Evolutionary conservation across 1,140 invertebrate genomes (phyloP), one percentile per base, ranked within the genome.

Genomic region (Papilio polytes): DNA sequence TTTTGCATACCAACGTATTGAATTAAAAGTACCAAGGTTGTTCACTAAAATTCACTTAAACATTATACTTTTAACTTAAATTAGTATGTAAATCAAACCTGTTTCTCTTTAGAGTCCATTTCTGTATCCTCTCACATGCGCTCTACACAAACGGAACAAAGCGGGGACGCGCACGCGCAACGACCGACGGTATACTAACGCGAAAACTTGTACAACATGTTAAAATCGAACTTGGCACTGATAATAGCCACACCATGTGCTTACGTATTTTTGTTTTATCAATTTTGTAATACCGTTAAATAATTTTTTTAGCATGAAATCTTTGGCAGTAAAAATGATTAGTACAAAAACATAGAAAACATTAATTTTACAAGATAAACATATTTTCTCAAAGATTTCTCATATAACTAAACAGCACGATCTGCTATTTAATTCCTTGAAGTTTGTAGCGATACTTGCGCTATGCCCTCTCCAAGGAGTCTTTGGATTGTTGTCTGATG

Each of bases 41-140:
- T 3, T 26, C 0, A 10, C 0, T 26, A 22, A 70, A 31, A 7
- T 15, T 70, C 6, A 15, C 63, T 6, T 7, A 31, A 31, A 36
- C 63, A 13, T 18, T 9, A 31, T 70, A 70, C 26, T 31, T 70
- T 70, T 36, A 70, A 31, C 13, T 31, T 70, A 70, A 70, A 70
- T 13, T 31, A 15, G 13, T 70, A 70, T 31, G 6, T 70, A 70
- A 31, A 31, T 70, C 26, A 70, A 36, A 70, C 63, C 63, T 70
- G 63, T 31, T 70, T 70, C 31, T 70, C 63, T 70, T 70, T 70
- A 70, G 63, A 0, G 22, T 70, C 63, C 63, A 70, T 70, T 70
- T 70, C 63, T 15, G 7, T 70, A 70, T 70, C 26, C 63, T 36
- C 63, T 31, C 63, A 70, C 63, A 31, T 31, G 63, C 26, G 63